Conservation (phyloP, 2,113 vertebrate species). For the Penelope pileata region DNA sequence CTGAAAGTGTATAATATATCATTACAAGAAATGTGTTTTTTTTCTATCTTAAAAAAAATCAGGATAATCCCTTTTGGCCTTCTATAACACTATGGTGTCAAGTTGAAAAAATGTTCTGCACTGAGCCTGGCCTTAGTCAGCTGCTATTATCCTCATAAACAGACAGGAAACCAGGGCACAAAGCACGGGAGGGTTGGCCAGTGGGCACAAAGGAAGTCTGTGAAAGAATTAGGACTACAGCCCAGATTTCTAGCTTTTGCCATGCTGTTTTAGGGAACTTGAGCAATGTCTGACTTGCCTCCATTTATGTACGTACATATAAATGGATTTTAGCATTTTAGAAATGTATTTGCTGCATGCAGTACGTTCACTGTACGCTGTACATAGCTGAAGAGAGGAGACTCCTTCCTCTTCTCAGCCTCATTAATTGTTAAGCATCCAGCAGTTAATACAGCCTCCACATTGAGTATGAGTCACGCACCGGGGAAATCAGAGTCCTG, state of each 20-base stretch:
- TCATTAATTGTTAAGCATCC: slow-evolving; percentile 40
- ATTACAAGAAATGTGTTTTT: too few relatives aligned
- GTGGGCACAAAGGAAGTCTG: slow-evolving; percentile 13
- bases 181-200: background rate
- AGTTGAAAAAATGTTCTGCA: background rate
- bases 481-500: background rate
- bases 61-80: background rate
- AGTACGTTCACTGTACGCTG: accelerated
- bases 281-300: background rate
- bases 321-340: background rate
- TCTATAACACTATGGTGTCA: background rate
- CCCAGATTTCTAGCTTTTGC: background rate
- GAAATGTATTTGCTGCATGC: background rate
- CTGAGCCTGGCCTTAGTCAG: background rate
- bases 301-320: background rate
- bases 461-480: slow-evolving; percentile 32
- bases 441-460: slow-evolving; percentile 28
- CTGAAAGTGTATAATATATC: background rate
- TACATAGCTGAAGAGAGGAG: background rate
- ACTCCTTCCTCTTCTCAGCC: background rate
- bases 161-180: slow-evolving; percentile 17
- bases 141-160: background rate
- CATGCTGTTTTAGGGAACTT: background rate
- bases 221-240: background rate
- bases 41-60: background rate